Evolutionary conservation across 2,113 vertebrate genomes (phyloP), one percentile per base, ranked within the genome.

Genomic region (Cebus imitator): DNA sequence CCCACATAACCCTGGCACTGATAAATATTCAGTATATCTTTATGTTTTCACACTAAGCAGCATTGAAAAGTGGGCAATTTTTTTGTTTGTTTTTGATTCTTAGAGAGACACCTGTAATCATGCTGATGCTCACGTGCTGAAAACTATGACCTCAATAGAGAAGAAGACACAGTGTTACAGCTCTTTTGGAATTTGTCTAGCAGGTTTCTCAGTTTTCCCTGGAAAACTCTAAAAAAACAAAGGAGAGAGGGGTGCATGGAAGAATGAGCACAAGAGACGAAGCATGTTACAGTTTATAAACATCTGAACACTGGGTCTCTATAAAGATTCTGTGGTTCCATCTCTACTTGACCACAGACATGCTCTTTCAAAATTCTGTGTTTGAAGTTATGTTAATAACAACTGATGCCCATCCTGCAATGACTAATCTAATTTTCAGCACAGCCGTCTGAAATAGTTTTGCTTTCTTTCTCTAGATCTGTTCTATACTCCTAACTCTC

Each of bases 341-440:
- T 87, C 37, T 66, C 48, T 84, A n/a, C 70, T 87, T 80, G 64
- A 79, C 45, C 48, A 93, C 27, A 88, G 61, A 58, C 13, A n/a
- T 43, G 35, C 21, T 78, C 50, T 68, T 87, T 97, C 37, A 61
- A 93, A 68, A 58, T 83, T 40, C 23, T 50, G 3, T 58, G 52
- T 88, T 93, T 94, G 68, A 95, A 66, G 8, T 91, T 80, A 66
- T 43, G 30, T n/a, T 87, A n/a, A 43, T 90, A 90, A 83, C 27
- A 43, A 11, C 13, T 27, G 48, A 87, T 84, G 57, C 16, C 35
- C 27, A 20, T 73, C 12, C 30, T 94, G 72, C 35, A 93, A 93
- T 91, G 50, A 81, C 6, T 66, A 57, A 66, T 89, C 50, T 27
- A 13, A 14, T 95, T 85, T 45, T 73, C 3, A 25, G n/a, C 16